Evolutionary conservation across 2,113 vertebrate genomes (phyloP).

Genomic region (Burhinus oedicnemus): DNA sequence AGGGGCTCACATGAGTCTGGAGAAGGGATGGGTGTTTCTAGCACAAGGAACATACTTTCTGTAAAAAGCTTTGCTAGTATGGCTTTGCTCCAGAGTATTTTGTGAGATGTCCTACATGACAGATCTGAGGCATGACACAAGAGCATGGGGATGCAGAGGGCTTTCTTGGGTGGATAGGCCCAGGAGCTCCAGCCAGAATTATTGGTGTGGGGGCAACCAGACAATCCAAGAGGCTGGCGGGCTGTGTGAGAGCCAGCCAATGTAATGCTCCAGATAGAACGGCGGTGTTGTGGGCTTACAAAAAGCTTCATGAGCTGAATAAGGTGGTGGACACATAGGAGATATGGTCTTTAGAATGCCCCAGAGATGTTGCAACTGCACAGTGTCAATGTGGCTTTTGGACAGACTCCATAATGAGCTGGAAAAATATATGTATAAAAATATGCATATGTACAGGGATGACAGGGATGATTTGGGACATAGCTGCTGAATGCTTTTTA

Average conservation of each 20-base stretch:
- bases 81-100: neutral
- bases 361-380: neutral
- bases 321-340: neutral
- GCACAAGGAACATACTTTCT: neutral
- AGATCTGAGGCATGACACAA: neutral
- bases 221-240: neutral
- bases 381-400: neutral
- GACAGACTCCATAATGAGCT: neutral
- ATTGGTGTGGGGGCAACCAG: neutral
- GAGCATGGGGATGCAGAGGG: too few relatives aligned
- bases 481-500: neutral
- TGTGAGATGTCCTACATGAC: neutral
- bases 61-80: neutral
- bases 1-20: neutral
- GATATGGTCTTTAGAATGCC: neutral
- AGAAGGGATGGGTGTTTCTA: neutral
- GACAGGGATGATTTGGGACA: neutral
- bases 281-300: fast-evolving
- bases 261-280: neutral
- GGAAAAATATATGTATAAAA: neutral
- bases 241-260: neutral
- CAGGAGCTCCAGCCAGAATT: neutral
- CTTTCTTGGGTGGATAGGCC: neutral
- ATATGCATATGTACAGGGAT: neutral
- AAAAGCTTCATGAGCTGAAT: neutral